Evolutionary conservation across 2,888 invertebrate genomes (phyloP).

Genomic region (Artemia sp.): DNA sequence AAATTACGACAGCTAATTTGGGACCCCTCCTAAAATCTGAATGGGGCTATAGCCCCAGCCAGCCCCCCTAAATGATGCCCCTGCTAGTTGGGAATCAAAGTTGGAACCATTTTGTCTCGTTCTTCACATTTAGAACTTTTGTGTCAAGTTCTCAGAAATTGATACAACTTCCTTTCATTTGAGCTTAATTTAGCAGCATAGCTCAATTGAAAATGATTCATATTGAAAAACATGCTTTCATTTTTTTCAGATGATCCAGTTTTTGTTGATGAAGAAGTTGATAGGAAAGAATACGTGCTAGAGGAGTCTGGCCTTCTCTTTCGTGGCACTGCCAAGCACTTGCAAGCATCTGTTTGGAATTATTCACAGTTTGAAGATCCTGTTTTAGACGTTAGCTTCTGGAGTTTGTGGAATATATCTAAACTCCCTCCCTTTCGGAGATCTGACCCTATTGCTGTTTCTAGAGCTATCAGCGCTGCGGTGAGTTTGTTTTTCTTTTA

Average conservation of each 20-base stretch:
- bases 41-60: too few relatives aligned
- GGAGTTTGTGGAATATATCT: constrained; percentile 52
- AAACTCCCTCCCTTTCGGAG: constrained; percentile 43
- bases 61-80: too few relatives aligned
- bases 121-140: too few relatives aligned
- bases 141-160: too few relatives aligned
- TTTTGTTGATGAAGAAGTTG: constrained; percentile 45
- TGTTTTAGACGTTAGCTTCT: constrained; percentile 60
- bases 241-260: constrained; percentile 40
- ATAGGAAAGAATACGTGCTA: constrained; percentile 64
- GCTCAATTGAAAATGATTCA: too few relatives aligned
- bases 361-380: constrained; percentile 73
- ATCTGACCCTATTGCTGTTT: constrained; percentile 56
- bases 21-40: too few relatives aligned
- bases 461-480: constrained; percentile 62
- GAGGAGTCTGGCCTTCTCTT: constrained; percentile 77
- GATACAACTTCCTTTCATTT: too few relatives aligned
- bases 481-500: constrained; percentile 35
- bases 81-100: too few relatives aligned
- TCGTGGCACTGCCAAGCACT: constrained; percentile 66
- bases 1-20: too few relatives aligned
- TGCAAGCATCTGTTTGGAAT: constrained; percentile 74
- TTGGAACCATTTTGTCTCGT: too few relatives aligned
- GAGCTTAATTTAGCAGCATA: too few relatives aligned
- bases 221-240: constrained; percentile 15